phyloP scores from a whole-genome alignment of 2,113 vertebrate genomes.

The Antechinus flavipes region DNA sequence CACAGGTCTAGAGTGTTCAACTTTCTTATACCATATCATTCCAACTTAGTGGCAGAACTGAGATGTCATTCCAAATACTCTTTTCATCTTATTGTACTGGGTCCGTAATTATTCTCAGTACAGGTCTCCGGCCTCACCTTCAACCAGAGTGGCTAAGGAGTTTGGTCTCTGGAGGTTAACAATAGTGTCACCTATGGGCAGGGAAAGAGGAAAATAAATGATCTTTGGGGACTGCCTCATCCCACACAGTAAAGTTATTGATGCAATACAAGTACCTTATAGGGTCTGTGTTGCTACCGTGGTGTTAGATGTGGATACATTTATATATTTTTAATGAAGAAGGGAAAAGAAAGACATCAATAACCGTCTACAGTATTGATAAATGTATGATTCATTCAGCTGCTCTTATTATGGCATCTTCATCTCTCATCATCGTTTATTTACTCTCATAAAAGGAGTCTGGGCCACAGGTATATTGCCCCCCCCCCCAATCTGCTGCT shows the following conservation, averaged over 20 bases:
- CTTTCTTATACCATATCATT: neutral
- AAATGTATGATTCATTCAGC: constrained; percentile 70
- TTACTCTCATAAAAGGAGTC: constrained; percentile 66
- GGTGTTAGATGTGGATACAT: neutral
- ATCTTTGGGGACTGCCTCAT: constrained; percentile 15
- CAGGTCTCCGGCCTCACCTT: neutral
- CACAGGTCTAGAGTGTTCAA: neutral
- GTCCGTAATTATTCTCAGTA: neutral
- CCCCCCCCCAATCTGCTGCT: constrained; percentile 29
- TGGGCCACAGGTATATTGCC: constrained; percentile 58
- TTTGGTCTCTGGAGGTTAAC: constrained; percentile 9
- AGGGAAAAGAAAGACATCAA: constrained; percentile 56
- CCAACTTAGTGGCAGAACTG: neutral
- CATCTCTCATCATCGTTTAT: constrained; percentile 57
- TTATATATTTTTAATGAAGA: constrained; percentile 50
- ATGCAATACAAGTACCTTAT: neutral
- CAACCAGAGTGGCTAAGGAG: constrained; percentile 36
- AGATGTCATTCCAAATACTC: neutral
- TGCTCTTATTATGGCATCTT: constrained; percentile 67
- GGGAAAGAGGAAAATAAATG: constrained; percentile 14
- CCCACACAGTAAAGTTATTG: constrained; percentile 32
- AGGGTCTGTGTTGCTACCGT: constrained; percentile 29
- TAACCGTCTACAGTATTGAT: constrained; percentile 62
- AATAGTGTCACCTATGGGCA: constrained; percentile 42
- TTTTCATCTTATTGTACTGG: neutral